phyloP scores from a whole-genome alignment of 2,113 vertebrate species.

The Bufo gargarizans region DNA sequence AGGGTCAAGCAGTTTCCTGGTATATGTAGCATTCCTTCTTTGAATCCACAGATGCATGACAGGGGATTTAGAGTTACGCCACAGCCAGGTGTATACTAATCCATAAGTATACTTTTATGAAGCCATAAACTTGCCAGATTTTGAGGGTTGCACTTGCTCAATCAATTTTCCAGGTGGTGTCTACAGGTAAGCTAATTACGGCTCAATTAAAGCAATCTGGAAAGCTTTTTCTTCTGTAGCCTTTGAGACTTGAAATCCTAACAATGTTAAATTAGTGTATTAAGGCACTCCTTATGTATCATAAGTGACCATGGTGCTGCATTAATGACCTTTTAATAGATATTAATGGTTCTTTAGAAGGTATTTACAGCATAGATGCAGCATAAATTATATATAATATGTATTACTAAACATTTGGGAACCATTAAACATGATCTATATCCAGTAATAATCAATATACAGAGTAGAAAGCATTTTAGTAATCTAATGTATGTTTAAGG shows the following conservation, averaged over 20 bases:
- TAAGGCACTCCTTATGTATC: neutral
- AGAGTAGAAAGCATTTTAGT: too few species aligned
- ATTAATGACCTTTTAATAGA: neutral
- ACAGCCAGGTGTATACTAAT: constrained; percentile 38
- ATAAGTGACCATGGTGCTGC: neutral
- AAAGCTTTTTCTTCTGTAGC: neutral
- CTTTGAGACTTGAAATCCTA: constrained; percentile 3
- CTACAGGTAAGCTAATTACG: constrained; percentile 51
- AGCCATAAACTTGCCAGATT: constrained; percentile 36
- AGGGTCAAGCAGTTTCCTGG: neutral
- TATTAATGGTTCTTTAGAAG: too few species aligned
- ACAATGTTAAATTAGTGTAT: neutral
- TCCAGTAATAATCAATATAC: too few species aligned
- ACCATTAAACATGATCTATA: too few species aligned
- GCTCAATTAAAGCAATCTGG: constrained; percentile 48
- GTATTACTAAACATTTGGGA: too few species aligned
- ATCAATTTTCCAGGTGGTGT: constrained; percentile 48
- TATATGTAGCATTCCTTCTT: neutral
- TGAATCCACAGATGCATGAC: neutral
- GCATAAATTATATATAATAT: too few species aligned
- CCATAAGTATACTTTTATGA: constrained; percentile 11
- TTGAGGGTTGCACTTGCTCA: constrained; percentile 34
- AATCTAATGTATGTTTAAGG: too few species aligned
- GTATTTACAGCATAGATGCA: too few species aligned
- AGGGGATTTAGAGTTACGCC: neutral